These are phyloP conservation scores for Zosterops borbonicus DNA, from an alignment of 2,113 vertebrate genomes.

Conservation along the genomic window DNA sequence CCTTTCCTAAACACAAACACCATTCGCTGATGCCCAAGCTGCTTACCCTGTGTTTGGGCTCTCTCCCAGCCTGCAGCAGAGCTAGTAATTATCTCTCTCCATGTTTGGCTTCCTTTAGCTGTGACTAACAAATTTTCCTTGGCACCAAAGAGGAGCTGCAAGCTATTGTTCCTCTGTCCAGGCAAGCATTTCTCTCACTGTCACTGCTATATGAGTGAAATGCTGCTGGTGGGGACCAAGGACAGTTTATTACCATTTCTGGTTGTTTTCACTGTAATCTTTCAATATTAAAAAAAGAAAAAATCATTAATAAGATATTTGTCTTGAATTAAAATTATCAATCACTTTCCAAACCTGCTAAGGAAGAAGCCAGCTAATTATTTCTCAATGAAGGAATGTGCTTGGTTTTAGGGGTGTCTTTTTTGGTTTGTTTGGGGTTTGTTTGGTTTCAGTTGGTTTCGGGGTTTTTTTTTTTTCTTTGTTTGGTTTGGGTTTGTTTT, in stretches of 20 bases:
- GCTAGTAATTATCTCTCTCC: conserved; percentile 34
- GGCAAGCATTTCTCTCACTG: neutral
- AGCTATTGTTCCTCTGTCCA: conserved; percentile 26
- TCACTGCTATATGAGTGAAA: neutral
- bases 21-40: neutral
- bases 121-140: conserved; percentile 42
- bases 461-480: too few relatives aligned
- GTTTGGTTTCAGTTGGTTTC: neutral
- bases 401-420: neutral
- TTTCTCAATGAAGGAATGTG: neutral
- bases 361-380: neutral
- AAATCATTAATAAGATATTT: neutral
- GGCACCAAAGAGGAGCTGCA: conserved; percentile 9
- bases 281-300: neutral
- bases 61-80: conserved; percentile 20
- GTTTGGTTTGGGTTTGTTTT: too few relatives aligned
- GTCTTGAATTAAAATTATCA: neutral
- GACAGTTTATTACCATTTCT: neutral
- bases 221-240: neutral
- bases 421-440: neutral
- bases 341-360: neutral
- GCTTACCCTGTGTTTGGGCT: neutral
- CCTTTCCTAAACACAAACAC: neutral
- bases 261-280: neutral
- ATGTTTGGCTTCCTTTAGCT: conserved; percentile 14